Percentiles rank a stretch among this genome's conserved stretches.
Evolutionary conservation across 2,113 vertebrate species (phyloP).

Genomic region (Pionites leucogaster): DNA sequence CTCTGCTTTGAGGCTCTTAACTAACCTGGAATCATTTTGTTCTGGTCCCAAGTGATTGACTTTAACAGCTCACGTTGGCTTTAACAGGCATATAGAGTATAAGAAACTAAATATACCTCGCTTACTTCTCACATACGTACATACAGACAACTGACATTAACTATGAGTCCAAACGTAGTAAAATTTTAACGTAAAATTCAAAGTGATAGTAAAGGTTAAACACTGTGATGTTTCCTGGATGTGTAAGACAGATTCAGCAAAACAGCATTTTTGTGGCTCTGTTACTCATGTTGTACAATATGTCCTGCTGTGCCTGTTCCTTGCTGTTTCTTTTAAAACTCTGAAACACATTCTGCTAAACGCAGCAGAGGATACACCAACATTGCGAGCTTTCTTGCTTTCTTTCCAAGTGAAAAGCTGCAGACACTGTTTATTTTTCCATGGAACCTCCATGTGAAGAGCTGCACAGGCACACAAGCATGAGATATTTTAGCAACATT

Average conservation of each 20-base stretch:
- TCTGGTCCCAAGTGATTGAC: background rate
- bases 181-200: conserved; percentile 13
- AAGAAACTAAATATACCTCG: background rate
- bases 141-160: background rate
- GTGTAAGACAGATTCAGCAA: conserved; percentile 55
- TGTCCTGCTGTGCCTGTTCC: conserved; percentile 53
- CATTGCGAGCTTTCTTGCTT: background rate
- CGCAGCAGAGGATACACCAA: conserved; percentile 2
- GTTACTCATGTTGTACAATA: conserved; percentile 52
- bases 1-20: background rate
- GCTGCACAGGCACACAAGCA: background rate
- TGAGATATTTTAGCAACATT: background rate
- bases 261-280: conserved; percentile 62
- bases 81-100: background rate
- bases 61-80: background rate
- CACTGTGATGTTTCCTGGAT: conserved; percentile 14
- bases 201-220: conserved; percentile 45
- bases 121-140: background rate
- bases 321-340: conserved; percentile 59
- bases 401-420: conserved; percentile 19
- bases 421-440: conserved; percentile 34
- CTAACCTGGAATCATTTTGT: conserved; percentile 30
- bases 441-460: conserved; percentile 8
- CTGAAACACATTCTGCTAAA: conserved; percentile 40
- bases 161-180: background rate